phyloP scores from a whole-genome alignment of 30 jellyfish, hydroid and myxozoan genomes.

The Rhopilema esculentum region DNA sequence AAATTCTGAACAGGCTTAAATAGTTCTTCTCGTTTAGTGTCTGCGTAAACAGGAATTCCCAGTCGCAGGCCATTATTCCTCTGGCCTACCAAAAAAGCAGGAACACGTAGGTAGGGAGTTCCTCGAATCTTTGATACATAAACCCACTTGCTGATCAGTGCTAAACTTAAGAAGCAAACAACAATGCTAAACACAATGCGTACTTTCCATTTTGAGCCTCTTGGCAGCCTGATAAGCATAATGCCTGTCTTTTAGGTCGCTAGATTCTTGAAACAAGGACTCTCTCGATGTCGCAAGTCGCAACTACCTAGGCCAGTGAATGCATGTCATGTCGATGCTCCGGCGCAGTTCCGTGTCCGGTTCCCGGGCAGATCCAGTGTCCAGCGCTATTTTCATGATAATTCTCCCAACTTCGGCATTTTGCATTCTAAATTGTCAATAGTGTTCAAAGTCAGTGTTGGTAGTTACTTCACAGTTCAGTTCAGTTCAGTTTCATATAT shows the following conservation, averaged over 20 bases:
- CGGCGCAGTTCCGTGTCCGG: not conserved
- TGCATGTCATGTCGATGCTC: not conserved
- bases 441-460: too few species aligned
- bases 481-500: too few species aligned
- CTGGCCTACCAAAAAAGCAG: slow-evolving; percentile 46
- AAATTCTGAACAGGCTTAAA: not conserved
- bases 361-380: too few species aligned
- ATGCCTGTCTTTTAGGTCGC: not conserved
- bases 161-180: slow-evolving; percentile 16
- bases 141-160: slow-evolving; percentile 30
- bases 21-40: slow-evolving; percentile 20
- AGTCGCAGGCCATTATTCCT: slow-evolving; percentile 29
- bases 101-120: slow-evolving; percentile 35
- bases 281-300: too few species aligned
- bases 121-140: slow-evolving; percentile 28
- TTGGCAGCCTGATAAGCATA: slow-evolving; percentile 27
- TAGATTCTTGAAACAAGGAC: not conserved
- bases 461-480: too few species aligned
- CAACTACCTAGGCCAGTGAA: not conserved
- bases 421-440: too few species aligned
- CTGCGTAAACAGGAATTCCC: slow-evolving; percentile 46
- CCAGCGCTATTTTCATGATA: too few species aligned
- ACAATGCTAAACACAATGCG: not conserved
- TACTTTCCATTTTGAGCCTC: slow-evolving; percentile 57
- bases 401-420: too few species aligned